Percentiles rank a stretch among this genome's conserved stretches.
Conservation (phyloP, 1,140 invertebrate genomes). For the Drosophila ambigua region DNA sequence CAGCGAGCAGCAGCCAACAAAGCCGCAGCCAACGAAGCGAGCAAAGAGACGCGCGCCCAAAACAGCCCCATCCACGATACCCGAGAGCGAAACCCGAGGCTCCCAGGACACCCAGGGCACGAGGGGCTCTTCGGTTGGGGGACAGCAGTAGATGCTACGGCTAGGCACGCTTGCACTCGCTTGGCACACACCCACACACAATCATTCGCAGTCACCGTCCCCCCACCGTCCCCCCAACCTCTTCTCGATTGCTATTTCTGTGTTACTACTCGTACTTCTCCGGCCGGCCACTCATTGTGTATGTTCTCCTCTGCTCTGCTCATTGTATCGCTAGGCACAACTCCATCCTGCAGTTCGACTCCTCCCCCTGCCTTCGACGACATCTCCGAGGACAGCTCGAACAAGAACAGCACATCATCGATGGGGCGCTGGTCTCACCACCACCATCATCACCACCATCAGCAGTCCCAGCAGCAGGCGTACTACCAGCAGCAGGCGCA, state of each 20-base stretch:
- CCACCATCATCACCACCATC: constrained; percentile 83
- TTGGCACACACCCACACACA: constrained; percentile 8
- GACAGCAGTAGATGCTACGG: constrained; percentile 41
- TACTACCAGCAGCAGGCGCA: constrained; percentile 81
- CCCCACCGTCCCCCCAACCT: neutral
- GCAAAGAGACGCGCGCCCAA: constrained; percentile 58
- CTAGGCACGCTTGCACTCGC: constrained; percentile 25
- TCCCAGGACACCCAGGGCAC: constrained; percentile 38
- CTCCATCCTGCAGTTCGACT: constrained; percentile 90
- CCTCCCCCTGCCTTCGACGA: constrained; percentile 95
- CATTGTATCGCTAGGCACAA: constrained; percentile 84
- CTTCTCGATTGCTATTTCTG: neutral
- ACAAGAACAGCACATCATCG: constrained; percentile 82
- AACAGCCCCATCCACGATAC: constrained; percentile 66
- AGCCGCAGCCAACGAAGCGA: constrained; percentile 21
- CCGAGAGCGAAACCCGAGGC: constrained; percentile 47
- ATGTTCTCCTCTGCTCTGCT: constrained; percentile 50
- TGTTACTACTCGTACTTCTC: neutral
- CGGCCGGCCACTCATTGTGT: constrained; percentile 32
- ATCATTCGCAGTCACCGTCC: neutral
- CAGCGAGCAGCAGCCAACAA: neutral
- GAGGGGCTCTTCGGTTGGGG: constrained; percentile 23
- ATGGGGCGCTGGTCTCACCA: constrained; percentile 83
- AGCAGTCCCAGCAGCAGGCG: constrained; percentile 83
- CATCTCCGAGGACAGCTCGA: constrained; percentile 86